Conservation (phyloP, 2,113 vertebrate genomes). For the Fregata magnificens region DNA sequence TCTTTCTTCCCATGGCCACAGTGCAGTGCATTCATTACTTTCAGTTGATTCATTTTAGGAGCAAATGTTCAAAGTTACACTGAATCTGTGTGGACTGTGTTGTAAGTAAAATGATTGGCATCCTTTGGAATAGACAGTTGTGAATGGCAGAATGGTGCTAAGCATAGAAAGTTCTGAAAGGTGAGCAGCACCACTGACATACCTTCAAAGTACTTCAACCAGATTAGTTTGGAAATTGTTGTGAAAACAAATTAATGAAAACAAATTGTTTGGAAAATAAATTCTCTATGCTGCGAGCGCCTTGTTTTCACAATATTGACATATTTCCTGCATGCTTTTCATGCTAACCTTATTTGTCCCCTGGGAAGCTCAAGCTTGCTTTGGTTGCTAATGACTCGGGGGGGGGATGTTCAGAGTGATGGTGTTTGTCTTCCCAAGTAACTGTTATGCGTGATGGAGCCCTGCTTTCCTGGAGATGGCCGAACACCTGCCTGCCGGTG, state of each 20-base stretch:
- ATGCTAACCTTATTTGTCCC: fast-evolving
- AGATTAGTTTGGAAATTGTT: not conserved
- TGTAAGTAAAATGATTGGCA: not conserved
- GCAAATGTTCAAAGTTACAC: not conserved
- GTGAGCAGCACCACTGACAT: not conserved
- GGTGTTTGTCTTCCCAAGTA: no score
- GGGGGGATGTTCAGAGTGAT: no score
- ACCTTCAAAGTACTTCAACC: not conserved
- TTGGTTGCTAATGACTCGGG: not conserved
- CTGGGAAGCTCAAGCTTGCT: not conserved
- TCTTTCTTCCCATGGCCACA: not conserved
- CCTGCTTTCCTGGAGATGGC: no score
- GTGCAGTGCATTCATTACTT: not conserved
- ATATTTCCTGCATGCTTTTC: not conserved
- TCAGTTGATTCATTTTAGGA: not conserved
- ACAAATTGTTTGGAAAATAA: not conserved
- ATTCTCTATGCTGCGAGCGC: not conserved
- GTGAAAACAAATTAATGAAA: not conserved
- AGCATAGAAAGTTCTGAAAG: not conserved
- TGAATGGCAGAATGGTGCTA: not conserved
- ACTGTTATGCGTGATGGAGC: no score
- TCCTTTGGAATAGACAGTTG: not conserved
- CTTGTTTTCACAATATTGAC: not conserved
- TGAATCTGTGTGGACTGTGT: not conserved
- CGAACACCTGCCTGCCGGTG: no score